These are phyloP conservation scores for Tridacna gigas DNA, from an alignment of 2,888 invertebrate species.

Conservation along the genomic window DNA sequence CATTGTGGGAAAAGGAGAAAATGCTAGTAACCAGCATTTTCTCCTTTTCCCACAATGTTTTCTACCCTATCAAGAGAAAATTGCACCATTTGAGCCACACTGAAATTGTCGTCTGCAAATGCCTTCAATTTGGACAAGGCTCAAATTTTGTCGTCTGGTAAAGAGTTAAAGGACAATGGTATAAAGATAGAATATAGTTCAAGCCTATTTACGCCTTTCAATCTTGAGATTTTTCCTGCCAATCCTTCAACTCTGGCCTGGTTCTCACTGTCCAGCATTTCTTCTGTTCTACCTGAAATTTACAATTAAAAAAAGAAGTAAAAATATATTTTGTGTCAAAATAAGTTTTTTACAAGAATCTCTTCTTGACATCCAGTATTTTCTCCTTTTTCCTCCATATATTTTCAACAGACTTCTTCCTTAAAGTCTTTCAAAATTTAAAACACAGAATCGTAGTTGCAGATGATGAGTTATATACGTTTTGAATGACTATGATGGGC, in stretches of 20 bases:
- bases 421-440: not conserved
- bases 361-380: too few species aligned
- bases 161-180: too few species aligned
- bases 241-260: conserved; percentile 79
- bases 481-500: too few species aligned
- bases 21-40: not conserved
- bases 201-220: conserved; percentile 79
- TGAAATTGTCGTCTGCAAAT: too few species aligned
- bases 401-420: not conserved
- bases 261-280: conserved; percentile 82
- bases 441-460: not conserved
- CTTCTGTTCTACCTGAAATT: conserved; percentile 68
- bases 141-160: too few species aligned
- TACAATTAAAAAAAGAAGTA: not conserved
- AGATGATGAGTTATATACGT: not conserved
- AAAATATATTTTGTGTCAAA: not conserved
- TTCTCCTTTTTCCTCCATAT: too few species aligned
- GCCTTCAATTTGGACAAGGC: too few species aligned
- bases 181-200: too few species aligned
- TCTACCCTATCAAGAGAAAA: too few species aligned
- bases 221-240: conserved; percentile 80
- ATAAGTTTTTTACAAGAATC: too few species aligned
- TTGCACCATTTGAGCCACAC: too few species aligned
- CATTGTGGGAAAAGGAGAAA: not conserved
- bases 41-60: not conserved